phyloP scores from a whole-genome alignment of 1,140 invertebrate genomes.

The Drosophila saltans region DNA sequence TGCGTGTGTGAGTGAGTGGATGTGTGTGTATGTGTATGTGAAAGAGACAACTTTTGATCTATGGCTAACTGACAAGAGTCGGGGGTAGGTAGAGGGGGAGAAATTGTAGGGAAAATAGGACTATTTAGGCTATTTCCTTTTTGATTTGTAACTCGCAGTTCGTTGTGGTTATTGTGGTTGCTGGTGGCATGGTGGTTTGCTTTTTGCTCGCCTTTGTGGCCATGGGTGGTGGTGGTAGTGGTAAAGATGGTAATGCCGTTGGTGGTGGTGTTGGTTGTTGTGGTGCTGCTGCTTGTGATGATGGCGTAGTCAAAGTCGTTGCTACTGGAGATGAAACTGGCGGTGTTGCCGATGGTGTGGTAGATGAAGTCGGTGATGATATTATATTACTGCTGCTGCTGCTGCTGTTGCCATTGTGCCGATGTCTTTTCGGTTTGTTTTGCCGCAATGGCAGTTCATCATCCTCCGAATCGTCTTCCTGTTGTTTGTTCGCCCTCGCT shows the following conservation, averaged over 20 bases:
- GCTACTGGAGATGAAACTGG: not conserved
- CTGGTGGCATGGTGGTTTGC: constrained; percentile 55
- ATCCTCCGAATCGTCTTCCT: constrained; percentile 51
- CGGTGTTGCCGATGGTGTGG: constrained; percentile 4
- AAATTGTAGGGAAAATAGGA: not conserved
- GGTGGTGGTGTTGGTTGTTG: constrained; percentile 28
- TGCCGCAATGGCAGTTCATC: constrained; percentile 65
- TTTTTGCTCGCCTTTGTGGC: constrained; percentile 71
- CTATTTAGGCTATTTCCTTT: constrained; percentile 71
- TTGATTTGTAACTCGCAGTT: constrained; percentile 82
- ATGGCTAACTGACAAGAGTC: constrained; percentile 15
- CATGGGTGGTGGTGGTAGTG: constrained; percentile 49
- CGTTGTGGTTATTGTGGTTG: constrained; percentile 58
- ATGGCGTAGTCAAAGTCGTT: constrained; percentile 3
- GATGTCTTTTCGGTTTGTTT: constrained; percentile 39
- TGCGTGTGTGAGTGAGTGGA: constrained; percentile 8
- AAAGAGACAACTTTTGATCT: constrained; percentile 51
- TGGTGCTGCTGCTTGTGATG: constrained; percentile 21
- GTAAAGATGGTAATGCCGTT: constrained; percentile 24
- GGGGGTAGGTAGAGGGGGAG: not conserved
- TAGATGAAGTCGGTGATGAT: constrained; percentile 4
- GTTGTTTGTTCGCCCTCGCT: constrained; percentile 9
- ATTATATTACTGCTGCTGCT: constrained; percentile 3
- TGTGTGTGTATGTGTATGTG: constrained; percentile 36
- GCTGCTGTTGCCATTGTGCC: constrained; percentile 25